Evolutionary conservation across 2,888 invertebrate species (phyloP), one percentile per base, ranked within the genome.

Genomic region (Meiosimyza platycephala): DNA sequence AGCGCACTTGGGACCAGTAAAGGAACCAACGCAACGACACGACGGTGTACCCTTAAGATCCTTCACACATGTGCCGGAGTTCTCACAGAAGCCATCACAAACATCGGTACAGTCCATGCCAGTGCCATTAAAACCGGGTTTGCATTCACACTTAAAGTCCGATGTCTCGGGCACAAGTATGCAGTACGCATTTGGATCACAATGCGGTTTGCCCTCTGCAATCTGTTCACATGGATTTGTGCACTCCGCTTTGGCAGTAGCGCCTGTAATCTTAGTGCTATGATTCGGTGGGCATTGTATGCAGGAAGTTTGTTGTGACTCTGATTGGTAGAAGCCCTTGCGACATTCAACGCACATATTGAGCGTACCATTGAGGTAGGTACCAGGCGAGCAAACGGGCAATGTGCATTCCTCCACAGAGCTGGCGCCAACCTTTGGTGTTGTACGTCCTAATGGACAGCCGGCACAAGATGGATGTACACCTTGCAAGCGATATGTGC

Each of bases 71-170:
- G 92, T 90, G 6, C 97, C 97, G 74, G 96, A 95, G 85, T 97
- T 97, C 84, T 95, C 94, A 85, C 97, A 97, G 88, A 90, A 95
- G 75, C 92, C 92, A 9, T 92, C 90, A 84, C 97, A 97, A 0
- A 95, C 92, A 85, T 97, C 96, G 87, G 87, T 64, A 84, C 96
- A 96, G 76, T 90, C 89, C 88, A 92, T 90, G 72, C 96, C 96
- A 22, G 95, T 95, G 78, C 95, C 95, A 83, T 95, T 95, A 88
- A 94, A 97, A 1, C 97, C 97, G 0, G 95, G 94, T 82, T 96
- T 97, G 87, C 97, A 98, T 84, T 96, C 94, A 84, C 97, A 98
- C 81, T 93, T 92, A 89, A 95, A 95, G 81, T 95, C 94, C 78
- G 92, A 93, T 12, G 93, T 94, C 85, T 95, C 95, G 0, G 92